Evolutionary conservation across 1,140 invertebrate genomes (phyloP), one percentile per base, ranked within the genome.

Genomic region (Marisa cornuarietis): DNA sequence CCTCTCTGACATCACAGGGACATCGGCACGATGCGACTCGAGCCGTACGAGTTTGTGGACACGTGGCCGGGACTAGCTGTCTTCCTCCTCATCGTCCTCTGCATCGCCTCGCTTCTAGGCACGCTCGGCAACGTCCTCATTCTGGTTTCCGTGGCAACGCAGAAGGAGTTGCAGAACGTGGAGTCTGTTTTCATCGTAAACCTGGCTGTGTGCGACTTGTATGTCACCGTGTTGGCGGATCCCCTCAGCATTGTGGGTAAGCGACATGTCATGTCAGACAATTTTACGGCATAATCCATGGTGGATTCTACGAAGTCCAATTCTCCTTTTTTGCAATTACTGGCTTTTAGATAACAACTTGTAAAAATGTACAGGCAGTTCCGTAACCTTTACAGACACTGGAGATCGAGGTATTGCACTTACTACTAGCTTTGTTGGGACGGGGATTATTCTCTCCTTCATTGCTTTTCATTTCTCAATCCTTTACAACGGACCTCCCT

Each of bases 111-210:
- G 0, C 52, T 85, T 8, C 26, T 82, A 4, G 82, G 83, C 16
- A 83, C 83, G 5, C 79, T 79, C 31, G 84, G 84, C 52, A 87
- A 85, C 78, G 69, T 81, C 61, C 79, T 84, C 22, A 85, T 84
- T 58, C 71, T 85, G 24, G 68, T 81, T 3, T 49, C 82, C n/a
- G 69, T 84, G 16, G 79, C 73, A 26, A 82, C 79, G 63, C 72
- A 58, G 24, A 79, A 81, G 51, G 62, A 76, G 24, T 62, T 83
- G 18, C 75, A 77, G 52, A 80, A 66, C 8, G 31, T 82, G 24
- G 84, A 84, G 31, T 82, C 84, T 10, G 82, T 85, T n/a, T 84
- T 84, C 75, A 82, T 83, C 49, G 82, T 79, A 10, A 87, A 84
- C 71, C 26, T 87, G 62, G 84, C 84, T 18, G 62, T 80, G 24